Evolutionary conservation across 2,113 vertebrate species (phyloP).

Genomic region (Eudyptes chrysolophus): DNA sequence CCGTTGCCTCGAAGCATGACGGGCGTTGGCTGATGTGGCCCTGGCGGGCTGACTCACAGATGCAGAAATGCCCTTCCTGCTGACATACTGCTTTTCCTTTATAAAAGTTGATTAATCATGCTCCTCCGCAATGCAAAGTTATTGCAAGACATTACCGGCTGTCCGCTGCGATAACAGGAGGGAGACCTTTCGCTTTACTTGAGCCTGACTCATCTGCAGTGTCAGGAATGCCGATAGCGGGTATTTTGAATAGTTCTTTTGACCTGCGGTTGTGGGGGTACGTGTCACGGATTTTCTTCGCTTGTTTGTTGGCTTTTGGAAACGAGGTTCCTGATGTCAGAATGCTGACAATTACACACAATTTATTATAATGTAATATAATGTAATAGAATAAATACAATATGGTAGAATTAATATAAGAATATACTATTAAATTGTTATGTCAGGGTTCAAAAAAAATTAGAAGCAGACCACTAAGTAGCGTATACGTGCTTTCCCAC

Average conservation of each 20-base stretch:
- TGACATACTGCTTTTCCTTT: background rate
- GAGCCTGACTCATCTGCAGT: background rate
- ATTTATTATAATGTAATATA: too few relatives aligned
- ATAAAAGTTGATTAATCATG: background rate
- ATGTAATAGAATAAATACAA: background rate
- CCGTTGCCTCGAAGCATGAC: background rate
- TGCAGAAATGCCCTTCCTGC: constrained; percentile 12
- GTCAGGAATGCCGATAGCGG: background rate
- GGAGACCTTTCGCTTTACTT: background rate
- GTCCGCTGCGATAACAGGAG: background rate
- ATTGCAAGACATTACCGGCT: background rate
- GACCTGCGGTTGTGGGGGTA: background rate
- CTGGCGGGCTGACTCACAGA: background rate
- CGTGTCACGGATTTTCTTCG: background rate
- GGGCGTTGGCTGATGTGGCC: background rate
- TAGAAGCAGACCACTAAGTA: background rate
- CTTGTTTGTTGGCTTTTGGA: background rate
- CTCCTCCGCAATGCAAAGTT: background rate
- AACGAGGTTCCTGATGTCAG: background rate
- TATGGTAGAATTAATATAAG: too few relatives aligned
- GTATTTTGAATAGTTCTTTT: background rate
- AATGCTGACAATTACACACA: background rate
- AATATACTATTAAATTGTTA: background rate
- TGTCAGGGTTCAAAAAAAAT: background rate
- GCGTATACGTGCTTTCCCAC: background rate